Evolutionary conservation across 1,140 invertebrate species (phyloP), one percentile per base, ranked within the genome.

Genomic region (Apis florea): DNA sequence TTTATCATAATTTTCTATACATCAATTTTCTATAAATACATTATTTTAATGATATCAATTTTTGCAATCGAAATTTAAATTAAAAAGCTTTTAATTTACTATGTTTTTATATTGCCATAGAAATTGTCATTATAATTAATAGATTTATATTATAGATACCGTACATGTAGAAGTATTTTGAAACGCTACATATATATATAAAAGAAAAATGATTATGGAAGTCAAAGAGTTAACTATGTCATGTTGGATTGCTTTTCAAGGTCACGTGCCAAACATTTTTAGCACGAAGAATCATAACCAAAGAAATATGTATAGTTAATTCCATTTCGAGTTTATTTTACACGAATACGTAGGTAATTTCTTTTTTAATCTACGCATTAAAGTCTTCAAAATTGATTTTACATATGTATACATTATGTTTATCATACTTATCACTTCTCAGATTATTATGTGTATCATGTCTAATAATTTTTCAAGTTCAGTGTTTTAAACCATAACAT

Each of bases 221-320:
- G 53, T 66, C 19, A 71, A 67, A 49, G 78, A 77, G 61, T 83
- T 73, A 51, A 56, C 47, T 58, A 24, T 26, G 47, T 83, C 59
- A 74, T 17, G 56, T 74, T 75, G 56, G 66, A 63, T 82, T 63
- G 26, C 26, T 47, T 82, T 72, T 68, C 53, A 85, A 85, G 81
- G 78, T 82, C 82, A 79, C 66, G 24, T 9, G 26, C 47, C 72
- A 63, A 68, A 78, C 40, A 75, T 76, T 83, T 69, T 77, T 72
- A 70, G n/a, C 13, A 61, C 53, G 74, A 54, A 79, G 49, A 77
- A 63, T 69, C 47, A 10, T 82, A 77, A 63, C 74, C 64, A 82
- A 77, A 77, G 79, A 83, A 51, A 75, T 75, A 15, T 21, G 24
- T 75, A 67, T 67, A 67, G 21, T 56, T 40, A 31, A 81, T 31